Evolutionary conservation across 2,888 invertebrate genomes (phyloP).

Genomic region (Incurvaria masculella): DNA sequence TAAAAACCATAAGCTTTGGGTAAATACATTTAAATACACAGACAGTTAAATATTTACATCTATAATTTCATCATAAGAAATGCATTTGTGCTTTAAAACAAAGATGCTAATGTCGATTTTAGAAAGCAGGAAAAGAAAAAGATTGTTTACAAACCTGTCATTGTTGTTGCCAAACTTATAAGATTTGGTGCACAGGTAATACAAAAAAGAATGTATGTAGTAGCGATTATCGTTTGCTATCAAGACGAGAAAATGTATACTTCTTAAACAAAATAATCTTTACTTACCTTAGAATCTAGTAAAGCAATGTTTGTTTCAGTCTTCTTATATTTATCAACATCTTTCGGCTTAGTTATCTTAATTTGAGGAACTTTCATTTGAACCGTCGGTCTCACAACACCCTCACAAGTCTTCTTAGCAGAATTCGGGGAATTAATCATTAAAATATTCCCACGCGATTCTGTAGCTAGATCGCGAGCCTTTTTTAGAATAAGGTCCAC

Average conservation of each 20-base stretch:
- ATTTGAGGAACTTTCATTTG: constrained; percentile 33
- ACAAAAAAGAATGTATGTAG: neutral
- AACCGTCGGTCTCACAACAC: neutral
- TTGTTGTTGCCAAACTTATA: neutral
- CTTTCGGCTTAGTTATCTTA: constrained; percentile 36
- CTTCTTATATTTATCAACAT: constrained; percentile 19
- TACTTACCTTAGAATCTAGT: constrained; percentile 27
- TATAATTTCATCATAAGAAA: no score
- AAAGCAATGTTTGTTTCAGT: constrained; percentile 19
- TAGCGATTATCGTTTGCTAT: neutral
- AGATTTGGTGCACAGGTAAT: neutral
- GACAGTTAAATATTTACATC: no score
- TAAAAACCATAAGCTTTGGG: no score
- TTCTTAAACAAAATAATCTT: neutral
- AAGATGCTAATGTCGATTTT: constrained; percentile 11
- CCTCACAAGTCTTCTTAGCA: constrained; percentile 11
- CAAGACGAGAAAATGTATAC: neutral
- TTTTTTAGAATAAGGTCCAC: constrained; percentile 43
- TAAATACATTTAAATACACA: no score
- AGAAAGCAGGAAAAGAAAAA: constrained; percentile 5
- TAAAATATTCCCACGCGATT: constrained; percentile 21
- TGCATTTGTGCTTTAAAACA: constrained; percentile 4
- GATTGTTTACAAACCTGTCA: neutral
- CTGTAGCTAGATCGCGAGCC: constrained; percentile 41
- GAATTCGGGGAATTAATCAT: neutral